Conservation (phyloP, 2,797 vertebrate species). For the Vultur gryphus region DNA sequence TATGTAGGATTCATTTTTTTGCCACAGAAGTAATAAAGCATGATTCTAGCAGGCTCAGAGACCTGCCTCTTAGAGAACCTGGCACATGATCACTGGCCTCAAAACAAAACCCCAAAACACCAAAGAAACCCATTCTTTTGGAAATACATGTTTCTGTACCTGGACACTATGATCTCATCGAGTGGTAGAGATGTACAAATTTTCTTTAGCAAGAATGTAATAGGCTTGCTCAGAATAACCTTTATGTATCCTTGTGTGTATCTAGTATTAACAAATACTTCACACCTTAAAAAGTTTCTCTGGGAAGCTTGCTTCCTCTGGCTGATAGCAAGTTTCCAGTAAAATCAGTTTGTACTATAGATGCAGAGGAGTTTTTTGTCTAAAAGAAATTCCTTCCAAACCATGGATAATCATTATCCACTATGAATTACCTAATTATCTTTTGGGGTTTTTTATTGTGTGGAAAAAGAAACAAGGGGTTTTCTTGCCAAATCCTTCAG, state of each 20-base stretch:
- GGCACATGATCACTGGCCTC: not conserved
- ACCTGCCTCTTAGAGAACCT: not conserved
- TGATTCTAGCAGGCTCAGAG: not conserved
- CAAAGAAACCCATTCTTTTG: not conserved
- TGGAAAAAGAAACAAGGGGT: not conserved
- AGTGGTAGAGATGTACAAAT: not conserved
- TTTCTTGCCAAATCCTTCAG: constrained; percentile 22
- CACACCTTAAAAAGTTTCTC: not conserved
- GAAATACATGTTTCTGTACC: not conserved
- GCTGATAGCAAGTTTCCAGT: not conserved
- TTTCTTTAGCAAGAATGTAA: not conserved
- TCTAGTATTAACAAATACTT: not conserved
- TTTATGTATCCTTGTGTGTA: not conserved
- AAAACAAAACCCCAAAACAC: not conserved
- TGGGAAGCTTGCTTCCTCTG: not conserved
- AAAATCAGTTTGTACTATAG: not conserved
- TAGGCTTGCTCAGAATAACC: not conserved
- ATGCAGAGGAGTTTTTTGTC: not conserved
- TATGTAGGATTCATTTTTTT: not conserved
- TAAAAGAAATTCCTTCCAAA: not conserved
- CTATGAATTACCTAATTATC: not conserved
- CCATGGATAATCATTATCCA: not conserved
- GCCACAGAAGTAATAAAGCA: not conserved
- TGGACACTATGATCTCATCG: not conserved
- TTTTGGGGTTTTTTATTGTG: not conserved